Base-by-base conservation (phyloP, 2,888 invertebrate species). In the Perizoma affinitatum region DNA sequence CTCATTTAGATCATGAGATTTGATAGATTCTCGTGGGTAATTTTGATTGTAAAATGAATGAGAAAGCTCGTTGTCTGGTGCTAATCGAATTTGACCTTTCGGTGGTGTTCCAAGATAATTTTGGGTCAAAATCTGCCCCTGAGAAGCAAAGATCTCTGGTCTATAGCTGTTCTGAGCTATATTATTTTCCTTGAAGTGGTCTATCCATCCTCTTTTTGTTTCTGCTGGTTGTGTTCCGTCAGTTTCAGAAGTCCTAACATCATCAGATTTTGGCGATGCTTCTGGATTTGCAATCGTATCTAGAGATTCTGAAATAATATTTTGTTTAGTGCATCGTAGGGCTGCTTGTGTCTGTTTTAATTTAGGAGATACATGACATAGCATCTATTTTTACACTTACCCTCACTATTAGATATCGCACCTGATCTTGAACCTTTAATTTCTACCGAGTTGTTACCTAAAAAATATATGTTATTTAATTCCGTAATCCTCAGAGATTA, bases 391-490 rank as follows among this genome's bases (percentile, higher is more conserved):
- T 22, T 0, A 42, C 22, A 53, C 52, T 52, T 33, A 58, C 58
- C 58, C 4, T 0, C 34, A 41, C 9, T 41, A 38, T 47, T 10
- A n/a, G 10, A 9, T 6, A 44, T n/a, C 9, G 41, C 47, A 5
- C 46, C 52, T n/a, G 58, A 46, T 58, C 42, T 47, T 47, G 47
- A n/a, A 6, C 3, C 41, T 58, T 43, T 52, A 35, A n/a, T 46
- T 42, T 51, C 58, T 51, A 45, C 22, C 35, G 54, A 6, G 7
- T 36, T 7, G 8, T 48, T 35, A 49, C n/a, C 42, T 60, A 44
- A 6, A 49, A 35, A 58, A 47, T 42, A 10, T 35, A 36, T 7
- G 6, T 54, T 7, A 7, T 40, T 7, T 40, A 9, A 8, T 40
- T n/a, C 10, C 10, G 1, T n/a, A 43, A 6, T 43, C 8, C 40